Percentiles rank a stretch among this genome's conserved stretches.
These are phyloP conservation scores for Diarsia mendica DNA, from an alignment of 2,888 invertebrate genomes.

Conservation along the genomic window DNA sequence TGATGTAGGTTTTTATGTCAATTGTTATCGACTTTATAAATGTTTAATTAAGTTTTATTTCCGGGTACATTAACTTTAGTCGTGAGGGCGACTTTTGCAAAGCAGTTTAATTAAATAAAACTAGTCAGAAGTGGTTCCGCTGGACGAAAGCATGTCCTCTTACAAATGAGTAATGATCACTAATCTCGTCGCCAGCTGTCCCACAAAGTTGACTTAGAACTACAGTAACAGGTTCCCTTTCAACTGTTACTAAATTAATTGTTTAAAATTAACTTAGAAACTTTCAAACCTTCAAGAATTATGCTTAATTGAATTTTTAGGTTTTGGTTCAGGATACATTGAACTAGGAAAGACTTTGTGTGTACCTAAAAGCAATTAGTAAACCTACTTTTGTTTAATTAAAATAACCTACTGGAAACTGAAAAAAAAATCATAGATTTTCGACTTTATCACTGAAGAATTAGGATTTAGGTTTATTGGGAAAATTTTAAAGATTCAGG, in stretches of 20 bases:
- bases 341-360: neutral
- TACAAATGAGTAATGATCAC: neutral
- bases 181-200: neutral
- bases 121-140: neutral
- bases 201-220: neutral
- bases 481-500: too few relatives aligned
- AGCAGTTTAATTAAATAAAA: conserved; percentile 6
- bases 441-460: too few relatives aligned
- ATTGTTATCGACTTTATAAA: conserved; percentile 15
- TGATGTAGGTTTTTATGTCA: conserved; percentile 42
- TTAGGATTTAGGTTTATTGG: too few relatives aligned
- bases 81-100: neutral
- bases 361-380: too few relatives aligned
- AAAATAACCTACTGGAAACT: too few relatives aligned
- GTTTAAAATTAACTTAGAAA: neutral
- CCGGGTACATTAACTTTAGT: neutral
- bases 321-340: neutral
- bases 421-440: too few relatives aligned
- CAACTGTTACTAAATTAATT: neutral
- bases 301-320: neutral
- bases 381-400: too few relatives aligned
- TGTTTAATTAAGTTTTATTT: conserved; percentile 24
- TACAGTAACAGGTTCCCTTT: neutral
- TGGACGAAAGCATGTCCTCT: neutral
- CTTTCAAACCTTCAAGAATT: neutral